phyloP scores from a whole-genome alignment of 2,888 invertebrate genomes.

The Altica lythri region DNA sequence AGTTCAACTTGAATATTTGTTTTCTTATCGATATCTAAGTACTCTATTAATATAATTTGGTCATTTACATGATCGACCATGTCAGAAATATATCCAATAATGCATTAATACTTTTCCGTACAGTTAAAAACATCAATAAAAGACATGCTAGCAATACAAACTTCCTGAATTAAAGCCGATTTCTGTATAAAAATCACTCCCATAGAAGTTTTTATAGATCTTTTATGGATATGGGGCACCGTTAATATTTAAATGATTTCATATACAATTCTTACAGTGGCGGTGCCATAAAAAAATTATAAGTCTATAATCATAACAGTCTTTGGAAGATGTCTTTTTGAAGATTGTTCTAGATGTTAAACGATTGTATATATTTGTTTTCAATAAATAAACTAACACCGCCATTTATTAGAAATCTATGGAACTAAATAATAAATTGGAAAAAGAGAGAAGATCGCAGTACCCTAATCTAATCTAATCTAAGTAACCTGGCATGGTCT shows the following conservation, averaged over 20 bases:
- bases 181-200: conserved; percentile 42
- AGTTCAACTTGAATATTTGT: no score
- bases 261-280: conserved; percentile 47
- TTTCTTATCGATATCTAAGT: no score
- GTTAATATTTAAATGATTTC: conserved; percentile 53
- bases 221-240: conserved; percentile 42
- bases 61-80: conserved; percentile 17
- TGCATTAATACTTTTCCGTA: conserved; percentile 22
- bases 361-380: no score
- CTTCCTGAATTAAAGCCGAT: conserved; percentile 40
- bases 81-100: conserved; percentile 22
- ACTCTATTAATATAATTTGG: conserved; percentile 12
- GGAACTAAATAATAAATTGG: no score
- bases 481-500: no score
- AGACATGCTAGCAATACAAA: conserved; percentile 38
- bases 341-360: no score
- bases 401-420: no score
- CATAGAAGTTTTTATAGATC: conserved; percentile 40
- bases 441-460: no score
- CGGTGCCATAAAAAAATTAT: conserved; percentile 20
- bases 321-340: no score
- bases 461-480: no score
- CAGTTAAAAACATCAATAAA: conserved; percentile 36
- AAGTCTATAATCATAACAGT: no score
- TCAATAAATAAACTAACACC: no score